phyloP scores from a whole-genome alignment of 2,113 vertebrate species.

The Chiloscyllium plagiosum region DNA sequence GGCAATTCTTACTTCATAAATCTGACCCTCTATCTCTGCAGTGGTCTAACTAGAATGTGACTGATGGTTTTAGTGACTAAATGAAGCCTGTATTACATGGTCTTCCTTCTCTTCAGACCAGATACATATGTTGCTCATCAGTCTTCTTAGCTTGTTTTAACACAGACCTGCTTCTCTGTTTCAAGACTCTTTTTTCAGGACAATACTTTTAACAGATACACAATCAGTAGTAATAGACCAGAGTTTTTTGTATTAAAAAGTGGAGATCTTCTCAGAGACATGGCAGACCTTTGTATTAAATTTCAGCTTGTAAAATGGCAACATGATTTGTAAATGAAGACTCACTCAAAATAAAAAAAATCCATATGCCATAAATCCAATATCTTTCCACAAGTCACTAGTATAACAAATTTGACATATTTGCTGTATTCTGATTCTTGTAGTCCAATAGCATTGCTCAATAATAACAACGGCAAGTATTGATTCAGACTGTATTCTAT shows the following conservation, averaged over 20 bases:
- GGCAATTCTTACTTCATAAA: constrained; percentile 35
- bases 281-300: not conserved
- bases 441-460: constrained; percentile 24
- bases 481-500: constrained; percentile 12
- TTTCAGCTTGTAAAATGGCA: not conserved
- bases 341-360: not conserved
- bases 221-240: not conserved
- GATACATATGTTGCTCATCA: constrained; percentile 21
- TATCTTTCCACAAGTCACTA: constrained; percentile 3
- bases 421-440: not conserved
- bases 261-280: no score
- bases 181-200: not conserved
- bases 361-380: not conserved
- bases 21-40: constrained; percentile 14
- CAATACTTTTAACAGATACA: not conserved
- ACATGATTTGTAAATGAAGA: constrained; percentile 31
- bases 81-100: constrained; percentile 20
- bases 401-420: not conserved
- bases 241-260: not conserved
- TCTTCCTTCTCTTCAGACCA: constrained; percentile 20
- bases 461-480: constrained; percentile 23
- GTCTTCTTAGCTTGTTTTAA: not conserved
- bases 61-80: constrained; percentile 29
- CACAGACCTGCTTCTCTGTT: not conserved
- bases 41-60: constrained; percentile 35